These are phyloP conservation scores for Diorhabda carinulata DNA, from an alignment of 1,140 invertebrate genomes.

Conservation along the genomic window DNA sequence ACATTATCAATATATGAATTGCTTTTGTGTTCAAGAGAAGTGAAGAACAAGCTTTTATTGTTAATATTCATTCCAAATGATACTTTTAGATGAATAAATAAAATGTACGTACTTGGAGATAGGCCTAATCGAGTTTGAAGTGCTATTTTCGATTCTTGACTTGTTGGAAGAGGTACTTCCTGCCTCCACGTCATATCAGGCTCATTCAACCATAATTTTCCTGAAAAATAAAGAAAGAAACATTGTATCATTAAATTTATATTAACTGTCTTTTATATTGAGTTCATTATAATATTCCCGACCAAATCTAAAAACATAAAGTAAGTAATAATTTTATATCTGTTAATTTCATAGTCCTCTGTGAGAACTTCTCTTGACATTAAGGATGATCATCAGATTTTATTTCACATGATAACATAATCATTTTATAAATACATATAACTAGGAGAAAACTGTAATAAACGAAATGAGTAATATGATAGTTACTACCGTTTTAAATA, in stretches of 20 bases:
- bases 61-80: no score
- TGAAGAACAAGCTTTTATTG: no score
- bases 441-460: neutral
- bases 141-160: constrained; percentile 46
- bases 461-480: neutral
- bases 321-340: no score
- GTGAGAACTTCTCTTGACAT: constrained; percentile 6
- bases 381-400: constrained; percentile 2
- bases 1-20: no score
- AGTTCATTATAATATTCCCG: no score
- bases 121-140: constrained; percentile 46
- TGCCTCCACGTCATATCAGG: constrained; percentile 47
- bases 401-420: constrained; percentile 10
- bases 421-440: constrained; percentile 4
- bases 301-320: no score
- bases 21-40: no score
- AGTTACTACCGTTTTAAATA: constrained; percentile 12
- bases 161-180: constrained; percentile 42
- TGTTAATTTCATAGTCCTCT: neutral
- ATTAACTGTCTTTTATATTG: no score
- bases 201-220: constrained; percentile 49
- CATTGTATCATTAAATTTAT: neutral
- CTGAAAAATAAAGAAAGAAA: constrained; percentile 39
- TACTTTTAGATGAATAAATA: neutral
- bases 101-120: constrained; percentile 39